phyloP scores from a whole-genome alignment of 2,888 invertebrate genomes.

The Drosophila kanekoi region DNA sequence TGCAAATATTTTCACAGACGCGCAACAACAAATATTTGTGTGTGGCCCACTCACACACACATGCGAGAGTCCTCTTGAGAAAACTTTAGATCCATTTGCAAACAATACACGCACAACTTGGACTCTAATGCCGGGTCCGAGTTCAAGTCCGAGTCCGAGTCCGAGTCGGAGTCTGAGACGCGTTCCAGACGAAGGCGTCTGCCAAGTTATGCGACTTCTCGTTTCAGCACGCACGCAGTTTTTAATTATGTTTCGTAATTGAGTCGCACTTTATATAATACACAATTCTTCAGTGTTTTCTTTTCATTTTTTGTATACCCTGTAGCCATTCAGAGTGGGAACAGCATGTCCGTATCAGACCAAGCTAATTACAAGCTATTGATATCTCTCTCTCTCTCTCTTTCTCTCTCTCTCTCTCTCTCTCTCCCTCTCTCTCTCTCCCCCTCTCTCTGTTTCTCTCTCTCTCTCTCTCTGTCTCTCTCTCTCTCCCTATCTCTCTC shows the following conservation, averaged over 20 bases:
- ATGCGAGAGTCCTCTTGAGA: slow-evolving; percentile 2
- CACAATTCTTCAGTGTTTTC: slow-evolving; percentile 63
- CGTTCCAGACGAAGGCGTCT: slow-evolving; percentile 4
- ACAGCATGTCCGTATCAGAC: too few relatives aligned
- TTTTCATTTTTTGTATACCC: slow-evolving; percentile 52
- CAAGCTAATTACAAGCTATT: too few relatives aligned
- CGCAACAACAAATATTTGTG: slow-evolving; percentile 68
- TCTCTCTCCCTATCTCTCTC: too few relatives aligned
- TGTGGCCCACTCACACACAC: slow-evolving; percentile 22
- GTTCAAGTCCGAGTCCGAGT: slow-evolving; percentile 8
- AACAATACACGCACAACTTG: slow-evolving; percentile 47
- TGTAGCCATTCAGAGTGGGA: not conserved
- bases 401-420: too few relatives aligned
- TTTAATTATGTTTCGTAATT: slow-evolving; percentile 74
- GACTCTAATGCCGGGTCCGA: slow-evolving; percentile 16
- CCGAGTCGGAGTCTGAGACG: slow-evolving; percentile 1
- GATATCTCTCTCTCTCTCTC: too few relatives aligned
- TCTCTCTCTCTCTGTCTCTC: too few relatives aligned
- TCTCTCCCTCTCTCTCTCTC: too few relatives aligned
- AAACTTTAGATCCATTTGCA: slow-evolving; percentile 57
- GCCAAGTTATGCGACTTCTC: not conserved
- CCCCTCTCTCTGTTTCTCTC: too few relatives aligned
- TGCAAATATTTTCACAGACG: slow-evolving; percentile 61
- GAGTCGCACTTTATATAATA: slow-evolving; percentile 33
- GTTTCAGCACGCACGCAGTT: slow-evolving; percentile 15